Evolutionary conservation across 2,797 vertebrate genomes (phyloP).

Genomic region (Xyrichtys novacula): DNA sequence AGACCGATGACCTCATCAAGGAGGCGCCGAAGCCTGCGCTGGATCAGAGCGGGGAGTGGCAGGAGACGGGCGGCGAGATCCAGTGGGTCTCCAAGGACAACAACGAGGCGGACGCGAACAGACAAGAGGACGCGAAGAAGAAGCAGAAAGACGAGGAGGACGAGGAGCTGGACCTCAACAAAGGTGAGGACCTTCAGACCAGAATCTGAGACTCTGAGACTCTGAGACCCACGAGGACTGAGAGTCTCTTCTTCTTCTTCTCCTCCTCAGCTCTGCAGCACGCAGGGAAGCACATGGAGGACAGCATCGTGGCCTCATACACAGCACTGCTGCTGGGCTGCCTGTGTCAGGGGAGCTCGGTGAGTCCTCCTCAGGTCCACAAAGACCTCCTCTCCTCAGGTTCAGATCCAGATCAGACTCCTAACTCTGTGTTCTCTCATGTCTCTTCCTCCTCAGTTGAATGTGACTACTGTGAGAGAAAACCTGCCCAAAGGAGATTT

Average conservation of each 20-base stretch:
- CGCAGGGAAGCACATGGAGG: conserved; percentile 99
- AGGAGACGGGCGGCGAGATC: conserved; percentile 97
- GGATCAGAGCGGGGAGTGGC: conserved; percentile 96
- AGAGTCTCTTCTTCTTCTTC: not conserved
- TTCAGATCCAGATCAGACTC: too few relatives aligned
- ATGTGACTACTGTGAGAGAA: conserved; percentile 96
- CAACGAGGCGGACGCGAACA: too few relatives aligned
- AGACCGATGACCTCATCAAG: conserved; percentile 97
- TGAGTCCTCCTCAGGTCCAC: too few relatives aligned
- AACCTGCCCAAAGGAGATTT: conserved; percentile 97
- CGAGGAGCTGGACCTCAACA: conserved; percentile 96
- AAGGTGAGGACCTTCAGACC: conserved; percentile 84
- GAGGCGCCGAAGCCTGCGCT: conserved; percentile 93
- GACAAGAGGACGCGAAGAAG: conserved; percentile 83
- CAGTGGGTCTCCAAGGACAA: conserved; percentile 96
- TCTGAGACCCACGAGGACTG: too few relatives aligned
- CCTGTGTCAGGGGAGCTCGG: conserved; percentile 98
- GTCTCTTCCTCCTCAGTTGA: conserved; percentile 82
- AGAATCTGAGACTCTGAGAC: too few relatives aligned
- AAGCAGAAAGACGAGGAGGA: conserved; percentile 94
- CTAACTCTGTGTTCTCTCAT: not conserved
- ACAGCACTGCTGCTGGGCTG: conserved; percentile 96
- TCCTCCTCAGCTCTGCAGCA: conserved; percentile 94
- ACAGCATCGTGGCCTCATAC: conserved; percentile 98
- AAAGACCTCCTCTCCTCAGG: too few relatives aligned